Conservation (phyloP, 2,113 vertebrate species). For the Haemorhous mexicanus region DNA sequence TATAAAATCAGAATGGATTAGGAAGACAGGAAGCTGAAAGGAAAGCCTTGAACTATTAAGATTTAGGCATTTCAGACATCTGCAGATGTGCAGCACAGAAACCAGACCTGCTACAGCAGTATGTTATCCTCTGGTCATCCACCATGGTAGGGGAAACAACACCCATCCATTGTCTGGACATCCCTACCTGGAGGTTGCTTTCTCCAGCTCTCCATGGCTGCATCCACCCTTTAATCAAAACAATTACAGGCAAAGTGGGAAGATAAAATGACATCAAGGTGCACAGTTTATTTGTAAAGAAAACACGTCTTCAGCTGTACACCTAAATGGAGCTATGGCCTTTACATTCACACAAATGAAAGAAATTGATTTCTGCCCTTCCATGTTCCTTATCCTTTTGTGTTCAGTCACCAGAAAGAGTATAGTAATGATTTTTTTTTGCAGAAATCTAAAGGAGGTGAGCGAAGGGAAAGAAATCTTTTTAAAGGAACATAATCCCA, state of each 20-base stretch:
- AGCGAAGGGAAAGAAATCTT: not conserved
- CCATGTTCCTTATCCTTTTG: not conserved
- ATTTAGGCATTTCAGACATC: not conserved
- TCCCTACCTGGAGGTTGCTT: not conserved
- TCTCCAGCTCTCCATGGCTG: not conserved
- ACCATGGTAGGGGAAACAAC: not conserved
- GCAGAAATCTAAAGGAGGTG: not conserved
- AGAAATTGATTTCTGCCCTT: not conserved
- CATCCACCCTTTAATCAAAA: not conserved
- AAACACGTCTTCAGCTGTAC: not conserved
- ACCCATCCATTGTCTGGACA: not conserved
- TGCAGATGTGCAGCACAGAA: not conserved
- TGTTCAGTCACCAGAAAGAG: not conserved
- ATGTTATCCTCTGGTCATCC: not conserved
- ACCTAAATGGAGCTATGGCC: not conserved
- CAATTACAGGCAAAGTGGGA: not conserved
- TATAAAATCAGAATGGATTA: conserved; percentile 10
- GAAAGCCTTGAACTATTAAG: not conserved
- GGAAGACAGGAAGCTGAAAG: not conserved
- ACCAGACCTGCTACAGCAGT: not conserved
- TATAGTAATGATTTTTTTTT: not conserved
- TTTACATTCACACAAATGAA: not conserved
- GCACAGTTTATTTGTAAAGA: not conserved
- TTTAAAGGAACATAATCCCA: not conserved
- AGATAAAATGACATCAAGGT: not conserved